Conservation (phyloP, 2,888 invertebrate species). For the Cerastis rubricosa region DNA sequence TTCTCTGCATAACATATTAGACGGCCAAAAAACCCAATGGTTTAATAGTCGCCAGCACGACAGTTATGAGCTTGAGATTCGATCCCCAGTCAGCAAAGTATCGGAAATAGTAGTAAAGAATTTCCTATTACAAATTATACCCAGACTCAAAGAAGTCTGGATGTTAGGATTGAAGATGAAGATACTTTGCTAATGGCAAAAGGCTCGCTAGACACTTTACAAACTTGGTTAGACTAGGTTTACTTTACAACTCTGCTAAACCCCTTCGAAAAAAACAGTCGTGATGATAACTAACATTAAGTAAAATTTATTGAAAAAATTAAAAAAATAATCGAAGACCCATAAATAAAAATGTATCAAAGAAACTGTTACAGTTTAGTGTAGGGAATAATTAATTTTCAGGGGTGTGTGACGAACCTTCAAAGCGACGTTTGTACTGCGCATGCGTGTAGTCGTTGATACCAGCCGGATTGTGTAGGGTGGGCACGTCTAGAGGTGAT, state of each 20-base stretch:
- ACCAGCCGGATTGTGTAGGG: slow-evolving; percentile 81
- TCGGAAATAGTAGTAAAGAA: not conserved
- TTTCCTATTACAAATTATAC: not conserved
- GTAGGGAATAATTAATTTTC: slow-evolving; percentile 84
- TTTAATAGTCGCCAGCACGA: not conserved
- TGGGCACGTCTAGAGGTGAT: slow-evolving; percentile 46
- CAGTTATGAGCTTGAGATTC: not conserved
- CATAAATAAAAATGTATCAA: slow-evolving; percentile 53
- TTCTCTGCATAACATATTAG: not conserved
- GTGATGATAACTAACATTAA: not conserved
- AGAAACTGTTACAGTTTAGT: slow-evolving; percentile 60
- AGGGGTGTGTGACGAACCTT: slow-evolving; percentile 84
- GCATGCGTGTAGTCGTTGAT: slow-evolving; percentile 81
- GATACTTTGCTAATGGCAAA: not conserved
- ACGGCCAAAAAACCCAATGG: not conserved
- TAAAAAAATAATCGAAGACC: slow-evolving; percentile 3
- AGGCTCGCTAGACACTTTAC: not conserved
- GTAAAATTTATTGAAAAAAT: not conserved
- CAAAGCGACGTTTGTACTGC: slow-evolving; percentile 74
- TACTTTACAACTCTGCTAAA: not conserved
- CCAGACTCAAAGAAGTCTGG: not conserved
- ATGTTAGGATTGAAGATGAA: not conserved
- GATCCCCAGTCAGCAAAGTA: not conserved
- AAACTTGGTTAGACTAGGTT: not conserved
- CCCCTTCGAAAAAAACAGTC: rapidly evolving